Conservation (phyloP, 2,113 vertebrate genomes). For the Oncorhynchus mykiss region DNA sequence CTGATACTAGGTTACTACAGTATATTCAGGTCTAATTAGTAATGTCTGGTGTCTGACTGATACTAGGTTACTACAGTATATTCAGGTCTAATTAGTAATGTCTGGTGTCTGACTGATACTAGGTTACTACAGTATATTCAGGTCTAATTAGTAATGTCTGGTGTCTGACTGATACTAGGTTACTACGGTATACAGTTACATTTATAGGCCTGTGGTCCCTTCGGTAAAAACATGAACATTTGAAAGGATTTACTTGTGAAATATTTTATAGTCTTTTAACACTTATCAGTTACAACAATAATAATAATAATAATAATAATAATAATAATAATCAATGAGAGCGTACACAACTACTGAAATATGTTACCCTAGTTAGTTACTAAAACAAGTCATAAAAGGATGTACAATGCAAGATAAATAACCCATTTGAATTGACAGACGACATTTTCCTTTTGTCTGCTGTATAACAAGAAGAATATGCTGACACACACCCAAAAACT, state of each 20-base stretch:
- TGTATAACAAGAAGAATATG: too few species aligned
- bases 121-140: too few species aligned
- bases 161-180: too few species aligned
- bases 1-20: too few species aligned
- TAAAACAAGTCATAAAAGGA: conserved; percentile 20
- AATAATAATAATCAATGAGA: background rate
- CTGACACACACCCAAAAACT: too few species aligned
- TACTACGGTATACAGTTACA: background rate
- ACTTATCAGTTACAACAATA: background rate
- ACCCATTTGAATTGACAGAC: conserved; percentile 15
- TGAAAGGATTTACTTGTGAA: conserved; percentile 27
- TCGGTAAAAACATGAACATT: conserved; percentile 4
- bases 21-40: too few species aligned
- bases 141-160: too few species aligned
- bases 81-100: too few species aligned
- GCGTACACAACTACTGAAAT: conserved; percentile 2
- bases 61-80: too few species aligned
- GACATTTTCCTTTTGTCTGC: background rate
- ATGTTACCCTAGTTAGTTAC: conserved; percentile 3
- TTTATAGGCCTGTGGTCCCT: background rate
- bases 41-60: too few species aligned
- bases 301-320: background rate
- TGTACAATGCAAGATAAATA: conserved; percentile 45
- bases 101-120: too few species aligned
- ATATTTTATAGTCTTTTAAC: conserved; percentile 28